Evolutionary conservation across 2,797 vertebrate genomes (phyloP).

Genomic region (Pipistrellus pipistrellus): DNA sequence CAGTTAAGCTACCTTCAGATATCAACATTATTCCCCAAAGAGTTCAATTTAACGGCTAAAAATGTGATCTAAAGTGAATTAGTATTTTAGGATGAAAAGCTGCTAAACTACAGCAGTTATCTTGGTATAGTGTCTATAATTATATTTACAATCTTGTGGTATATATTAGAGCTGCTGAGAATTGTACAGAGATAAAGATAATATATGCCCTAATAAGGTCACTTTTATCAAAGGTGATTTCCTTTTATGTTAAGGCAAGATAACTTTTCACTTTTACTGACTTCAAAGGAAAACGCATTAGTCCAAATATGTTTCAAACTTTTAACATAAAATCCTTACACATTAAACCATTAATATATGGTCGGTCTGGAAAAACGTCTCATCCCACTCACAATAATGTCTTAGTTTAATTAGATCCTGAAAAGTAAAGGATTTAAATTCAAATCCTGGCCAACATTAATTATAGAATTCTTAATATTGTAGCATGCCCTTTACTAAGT

Average conservation of each 20-base stretch:
- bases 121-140: conserved; percentile 39
- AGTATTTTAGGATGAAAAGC: conserved; percentile 71
- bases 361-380: conserved; percentile 84
- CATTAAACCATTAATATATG: conserved; percentile 88
- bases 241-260: conserved; percentile 82
- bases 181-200: conserved; percentile 76
- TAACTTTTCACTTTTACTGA: conserved; percentile 74
- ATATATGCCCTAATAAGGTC: conserved; percentile 66
- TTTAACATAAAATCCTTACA: conserved; percentile 83
- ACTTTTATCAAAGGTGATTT: conserved; percentile 79
- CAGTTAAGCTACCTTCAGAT: conserved; percentile 40
- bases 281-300: conserved; percentile 76
- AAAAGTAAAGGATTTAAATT: conserved; percentile 90
- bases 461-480: conserved; percentile 87
- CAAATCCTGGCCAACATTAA: conserved; percentile 89
- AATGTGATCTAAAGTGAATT: conserved; percentile 61
- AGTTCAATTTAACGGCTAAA: conserved; percentile 64
- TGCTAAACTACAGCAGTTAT: conserved; percentile 52
- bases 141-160: conserved; percentile 69
- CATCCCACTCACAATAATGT: conserved; percentile 88
- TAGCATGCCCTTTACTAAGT: conserved; percentile 86
- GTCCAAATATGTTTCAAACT: conserved; percentile 78
- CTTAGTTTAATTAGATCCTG: conserved; percentile 90
- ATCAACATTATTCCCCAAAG: conserved; percentile 42
- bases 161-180: conserved; percentile 72